Evolutionary conservation across 2,888 invertebrate genomes (phyloP).

Genomic region (Sphaeridia pumilis): DNA sequence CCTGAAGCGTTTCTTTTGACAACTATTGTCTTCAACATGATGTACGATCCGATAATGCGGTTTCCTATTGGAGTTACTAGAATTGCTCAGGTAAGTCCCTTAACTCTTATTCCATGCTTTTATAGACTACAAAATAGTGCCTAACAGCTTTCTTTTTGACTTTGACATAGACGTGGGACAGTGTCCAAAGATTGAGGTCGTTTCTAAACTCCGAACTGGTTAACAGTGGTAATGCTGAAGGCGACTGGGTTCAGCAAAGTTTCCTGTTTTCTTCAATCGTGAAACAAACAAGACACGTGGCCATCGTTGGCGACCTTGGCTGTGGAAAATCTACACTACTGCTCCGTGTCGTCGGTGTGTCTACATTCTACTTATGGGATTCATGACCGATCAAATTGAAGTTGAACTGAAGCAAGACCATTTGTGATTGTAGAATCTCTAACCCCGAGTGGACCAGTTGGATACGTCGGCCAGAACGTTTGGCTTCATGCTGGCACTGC

Average conservation of each 20-base stretch:
- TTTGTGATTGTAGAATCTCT: too few relatives aligned
- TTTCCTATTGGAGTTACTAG: slow-evolving; percentile 2
- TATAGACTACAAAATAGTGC: not conserved
- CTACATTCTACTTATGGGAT: too few relatives aligned
- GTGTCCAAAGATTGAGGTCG: not conserved
- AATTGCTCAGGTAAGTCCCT: not conserved
- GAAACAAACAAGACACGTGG: not conserved
- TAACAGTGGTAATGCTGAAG: not conserved
- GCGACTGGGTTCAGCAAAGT: not conserved
- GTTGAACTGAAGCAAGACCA: too few relatives aligned
- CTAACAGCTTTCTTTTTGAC: too few relatives aligned
- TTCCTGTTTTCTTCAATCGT: not conserved
- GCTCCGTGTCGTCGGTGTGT: not conserved
- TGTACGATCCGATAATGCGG: slow-evolving; percentile 2
- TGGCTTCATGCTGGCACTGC: not conserved
- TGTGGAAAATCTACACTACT: not conserved
- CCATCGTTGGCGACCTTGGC: not conserved
- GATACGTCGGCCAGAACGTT: not conserved
- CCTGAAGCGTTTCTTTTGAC: not conserved
- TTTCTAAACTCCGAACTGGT: not conserved
- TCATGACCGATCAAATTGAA: too few relatives aligned
- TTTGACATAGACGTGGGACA: not conserved
- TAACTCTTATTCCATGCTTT: not conserved
- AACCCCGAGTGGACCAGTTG: too few relatives aligned
- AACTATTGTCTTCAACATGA: not conserved